Base-by-base conservation (phyloP, 2,797 vertebrate species). In the Enteromius mattozi region DNA sequence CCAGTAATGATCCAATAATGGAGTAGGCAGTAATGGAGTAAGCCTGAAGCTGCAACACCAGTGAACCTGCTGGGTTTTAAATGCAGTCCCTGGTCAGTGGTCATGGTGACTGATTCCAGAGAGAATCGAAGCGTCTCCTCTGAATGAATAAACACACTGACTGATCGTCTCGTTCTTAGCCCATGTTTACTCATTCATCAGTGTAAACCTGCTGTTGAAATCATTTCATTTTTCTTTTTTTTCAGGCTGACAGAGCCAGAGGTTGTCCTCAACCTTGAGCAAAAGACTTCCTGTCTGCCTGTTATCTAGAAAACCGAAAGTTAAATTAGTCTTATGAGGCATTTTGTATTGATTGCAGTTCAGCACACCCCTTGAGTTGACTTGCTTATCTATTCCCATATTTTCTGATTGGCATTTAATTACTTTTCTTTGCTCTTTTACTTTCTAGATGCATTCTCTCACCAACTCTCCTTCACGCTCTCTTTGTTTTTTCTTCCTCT, bases 101-200 rank as follows among this genome's bases (percentile, higher is more conserved):
- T 70, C 75, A 78, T 78, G 51, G 76, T 61, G 65, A 78, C 65
- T 70, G 82, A 78, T 59, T 61, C 66, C 66, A 78, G 21, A 61
- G 66, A 84, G 76, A 79, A 70, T 84, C 40, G 17, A 42, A 12
- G 37, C 66, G 70, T 24, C 30, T 54, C 71, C 80, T 51, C 35
- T 79, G 83, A 87, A 88, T 88, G 82, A 87, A 88, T 86, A 87
- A 88, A 79, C 85, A 80, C 35, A 19, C 75, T 85, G 84, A 89
- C 84, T 89, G 87, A 87, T 88, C 68, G 61, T 77, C 59, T 74
- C 40, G 72, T 82, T 83, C 78, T 33, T 76, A 54, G 49, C 68
- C 69, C 76, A 66, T n/a, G 75, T 86, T 82, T 78, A 80, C 76
- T 76, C 82, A 89, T 89, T 85, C 77, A 88, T 89, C 84, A 87